Evolutionary conservation across 1,140 invertebrate genomes (phyloP).

Genomic region (Planococcus citri): DNA sequence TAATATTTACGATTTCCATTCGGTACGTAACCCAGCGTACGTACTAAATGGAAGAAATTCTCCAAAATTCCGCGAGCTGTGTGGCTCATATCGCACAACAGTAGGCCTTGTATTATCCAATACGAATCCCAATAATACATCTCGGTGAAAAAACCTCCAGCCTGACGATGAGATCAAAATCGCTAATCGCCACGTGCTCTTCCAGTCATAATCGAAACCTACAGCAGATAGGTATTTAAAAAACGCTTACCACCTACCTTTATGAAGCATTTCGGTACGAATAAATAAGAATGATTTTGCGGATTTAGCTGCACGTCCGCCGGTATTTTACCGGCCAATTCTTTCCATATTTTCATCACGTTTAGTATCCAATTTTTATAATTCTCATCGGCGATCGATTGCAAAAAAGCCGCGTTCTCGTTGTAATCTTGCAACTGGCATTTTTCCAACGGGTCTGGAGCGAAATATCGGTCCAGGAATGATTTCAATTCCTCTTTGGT

Average conservation of each 20-base stretch:
- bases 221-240: too few species aligned
- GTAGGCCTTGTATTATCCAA: constrained; percentile 67
- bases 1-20: constrained; percentile 70
- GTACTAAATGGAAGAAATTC: constrained; percentile 54
- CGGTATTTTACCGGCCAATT: constrained; percentile 51
- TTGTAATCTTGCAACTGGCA: constrained; percentile 2
- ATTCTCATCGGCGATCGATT: constrained; percentile 28
- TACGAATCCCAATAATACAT: constrained; percentile 84
- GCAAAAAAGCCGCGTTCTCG: not conserved
- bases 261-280: constrained; percentile 64
- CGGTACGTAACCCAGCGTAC: constrained; percentile 54
- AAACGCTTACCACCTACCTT: constrained; percentile 45
- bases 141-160: constrained; percentile 74
- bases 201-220: not conserved
- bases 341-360: constrained; percentile 55
- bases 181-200: not conserved
- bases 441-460: constrained; percentile 31
- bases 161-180: not conserved
- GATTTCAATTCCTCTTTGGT: constrained; percentile 29
- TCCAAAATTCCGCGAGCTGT: constrained; percentile 62
- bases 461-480: constrained; percentile 39
- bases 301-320: constrained; percentile 45
- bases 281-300: constrained; percentile 55
- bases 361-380: constrained; percentile 43
- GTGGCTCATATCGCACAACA: constrained; percentile 57